Conservation (phyloP, 2,888 invertebrate species). For the Caenorhabditis sulstoni region DNA sequence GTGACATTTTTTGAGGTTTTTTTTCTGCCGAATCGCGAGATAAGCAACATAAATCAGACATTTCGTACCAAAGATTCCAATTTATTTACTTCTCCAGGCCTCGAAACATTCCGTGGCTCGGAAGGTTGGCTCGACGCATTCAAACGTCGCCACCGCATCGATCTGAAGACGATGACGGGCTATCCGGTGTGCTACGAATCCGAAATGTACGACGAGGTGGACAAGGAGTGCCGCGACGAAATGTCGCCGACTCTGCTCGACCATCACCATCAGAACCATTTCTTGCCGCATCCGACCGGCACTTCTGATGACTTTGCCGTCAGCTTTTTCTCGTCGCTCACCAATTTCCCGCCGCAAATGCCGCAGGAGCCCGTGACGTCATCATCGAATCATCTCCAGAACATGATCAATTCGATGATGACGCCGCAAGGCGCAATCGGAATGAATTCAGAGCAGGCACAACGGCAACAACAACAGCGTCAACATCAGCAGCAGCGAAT, state of each 20-base stretch:
- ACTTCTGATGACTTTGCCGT: slow-evolving; percentile 35
- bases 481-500: background rate
- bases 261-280: slow-evolving; percentile 4
- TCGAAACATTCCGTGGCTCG: slow-evolving; percentile 67
- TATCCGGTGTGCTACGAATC: slow-evolving; percentile 65
- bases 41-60: too few species aligned
- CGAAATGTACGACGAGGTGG: slow-evolving; percentile 54
- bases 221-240: slow-evolving; percentile 44
- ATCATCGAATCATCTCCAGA: slow-evolving; percentile 29
- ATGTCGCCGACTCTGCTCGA: slow-evolving; percentile 9
- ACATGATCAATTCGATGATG: slow-evolving; percentile 46
- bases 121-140: slow-evolving; percentile 74
- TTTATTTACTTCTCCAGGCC: too few species aligned
- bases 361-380: background rate
- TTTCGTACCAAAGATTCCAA: too few species aligned
- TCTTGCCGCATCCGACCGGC: background rate
- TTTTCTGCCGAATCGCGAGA: too few species aligned
- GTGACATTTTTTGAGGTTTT: too few species aligned
- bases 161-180: slow-evolving; percentile 68
- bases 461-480: background rate
- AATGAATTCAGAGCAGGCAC: too few species aligned
- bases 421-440: background rate
- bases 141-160: slow-evolving; percentile 71
- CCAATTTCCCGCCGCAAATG: slow-evolving; percentile 7
- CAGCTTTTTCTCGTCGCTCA: slow-evolving; percentile 20